These are phyloP conservation scores for Alentia gelatinosa DNA, from an alignment of 2,888 invertebrate species.

Conservation along the genomic window DNA sequence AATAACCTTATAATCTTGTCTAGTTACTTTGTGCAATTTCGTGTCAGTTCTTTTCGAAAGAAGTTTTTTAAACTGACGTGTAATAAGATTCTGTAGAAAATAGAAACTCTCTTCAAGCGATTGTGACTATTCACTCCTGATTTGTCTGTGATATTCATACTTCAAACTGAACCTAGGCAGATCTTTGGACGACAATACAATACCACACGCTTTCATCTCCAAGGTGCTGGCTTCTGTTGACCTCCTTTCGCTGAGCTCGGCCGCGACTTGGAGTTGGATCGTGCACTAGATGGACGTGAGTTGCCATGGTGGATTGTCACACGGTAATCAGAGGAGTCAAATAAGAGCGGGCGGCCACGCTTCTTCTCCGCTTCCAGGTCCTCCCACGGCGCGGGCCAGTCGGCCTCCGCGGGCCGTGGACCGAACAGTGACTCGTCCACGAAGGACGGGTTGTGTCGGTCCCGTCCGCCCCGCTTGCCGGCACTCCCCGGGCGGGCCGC, in stretches of 20 bases:
- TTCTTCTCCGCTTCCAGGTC: conserved; percentile 18
- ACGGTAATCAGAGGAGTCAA: background rate
- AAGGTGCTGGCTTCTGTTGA: background rate
- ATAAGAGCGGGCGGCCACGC: background rate
- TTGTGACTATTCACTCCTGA: too few species aligned
- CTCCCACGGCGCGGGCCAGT: conserved; percentile 50
- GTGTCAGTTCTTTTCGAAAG: too few species aligned
- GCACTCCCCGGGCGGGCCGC: conserved; percentile 10
- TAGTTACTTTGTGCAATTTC: too few species aligned
- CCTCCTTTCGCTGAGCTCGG: background rate
- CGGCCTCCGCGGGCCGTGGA: background rate
- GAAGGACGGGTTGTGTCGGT: conserved; percentile 38
- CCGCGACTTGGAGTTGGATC: background rate
- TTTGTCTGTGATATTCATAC: too few species aligned
- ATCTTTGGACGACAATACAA: too few species aligned
- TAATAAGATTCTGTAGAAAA: too few species aligned
- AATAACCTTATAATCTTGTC: too few species aligned
- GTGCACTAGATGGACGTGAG: background rate
- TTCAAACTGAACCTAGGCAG: too few species aligned
- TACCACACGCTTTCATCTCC: background rate
- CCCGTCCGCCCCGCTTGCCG: background rate
- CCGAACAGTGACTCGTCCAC: conserved; percentile 51
- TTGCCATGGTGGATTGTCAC: background rate
- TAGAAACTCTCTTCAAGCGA: too few species aligned
- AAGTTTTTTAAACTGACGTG: too few species aligned